Evolutionary conservation across 2,113 vertebrate species (phyloP), one percentile per base, ranked within the genome.

Genomic region (Crotophaga sulcirostris): DNA sequence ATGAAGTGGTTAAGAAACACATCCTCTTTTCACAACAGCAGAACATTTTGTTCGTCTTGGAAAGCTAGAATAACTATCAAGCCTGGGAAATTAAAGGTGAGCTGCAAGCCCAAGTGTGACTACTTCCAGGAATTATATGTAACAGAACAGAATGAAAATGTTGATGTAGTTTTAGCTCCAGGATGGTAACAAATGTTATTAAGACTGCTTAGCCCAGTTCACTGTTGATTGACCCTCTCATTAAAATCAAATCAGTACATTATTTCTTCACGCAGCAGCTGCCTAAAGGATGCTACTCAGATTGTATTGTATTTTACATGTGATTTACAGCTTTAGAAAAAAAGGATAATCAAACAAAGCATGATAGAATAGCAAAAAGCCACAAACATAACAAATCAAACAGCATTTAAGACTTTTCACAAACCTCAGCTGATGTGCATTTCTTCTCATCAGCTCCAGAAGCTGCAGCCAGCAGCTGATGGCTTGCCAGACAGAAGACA

Each of bases 1-100:
- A 91, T 85, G 55, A 96, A 88, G 68, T 68, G 56, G 73, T 92
- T 92, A 92, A 97, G 76, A 90, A 94, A 93, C 52, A 91, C 31
- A 88, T 95, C 67, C 51, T 87, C 63, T 96, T 83, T 90, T 87
- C 67, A 31, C 58, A 94, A 82, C 31, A 89, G 44, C 69, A 80
- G 64, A 88, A 95, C 64, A 84, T 80, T 96, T 60, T 93, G 87
- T 91, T 88, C 34, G 1, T 74, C 52, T 84, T 51, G 2, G 91
- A 90, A 90, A 92, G 64, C 47, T 28, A 92, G n/a, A 84, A 59
- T 52, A 79, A 89, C 58, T 86, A 60, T 64, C 47, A 75, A 90
- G 67, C 38, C 52, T 64, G 44, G 63, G 78, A 96, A 93, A 89
- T 58, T 60, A 83, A 74, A 92, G 64, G 63, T 77, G 29, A 95